phyloP scores from a whole-genome alignment of 2,888 invertebrate genomes.

The Pecten maximus region DNA sequence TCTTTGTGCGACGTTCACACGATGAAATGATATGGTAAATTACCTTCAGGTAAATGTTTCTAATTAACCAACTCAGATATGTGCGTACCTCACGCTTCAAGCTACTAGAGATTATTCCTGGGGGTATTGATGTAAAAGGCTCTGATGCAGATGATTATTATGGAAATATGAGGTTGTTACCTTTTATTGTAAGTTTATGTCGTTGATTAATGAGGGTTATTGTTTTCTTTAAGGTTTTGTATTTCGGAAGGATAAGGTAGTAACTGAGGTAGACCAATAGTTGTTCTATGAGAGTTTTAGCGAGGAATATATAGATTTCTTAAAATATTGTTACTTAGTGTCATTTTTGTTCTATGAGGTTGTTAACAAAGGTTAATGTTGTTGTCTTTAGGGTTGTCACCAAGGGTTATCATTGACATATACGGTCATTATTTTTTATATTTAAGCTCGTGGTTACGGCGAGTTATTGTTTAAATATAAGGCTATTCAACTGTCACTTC shows the following conservation, averaged over 20 bases:
- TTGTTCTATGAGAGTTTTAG: too few relatives aligned
- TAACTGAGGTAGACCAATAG: too few relatives aligned
- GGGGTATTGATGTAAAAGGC: neutral
- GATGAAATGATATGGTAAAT: slow-evolving; percentile 33
- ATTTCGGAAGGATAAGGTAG: too few relatives aligned
- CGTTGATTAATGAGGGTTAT: neutral
- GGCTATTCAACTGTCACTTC: too few relatives aligned
- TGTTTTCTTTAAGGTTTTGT: neutral
- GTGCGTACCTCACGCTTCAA: neutral
- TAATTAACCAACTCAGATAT: slow-evolving; percentile 33
- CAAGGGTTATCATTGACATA: neutral
- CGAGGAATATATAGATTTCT: too few relatives aligned
- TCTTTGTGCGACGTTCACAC: slow-evolving; percentile 15
- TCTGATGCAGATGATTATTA: neutral
- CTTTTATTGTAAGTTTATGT: too few relatives aligned
- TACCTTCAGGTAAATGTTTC: slow-evolving; percentile 24
- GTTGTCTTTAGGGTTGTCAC: neutral
- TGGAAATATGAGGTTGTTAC: neutral
- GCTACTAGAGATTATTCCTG: neutral
- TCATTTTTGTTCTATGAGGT: too few relatives aligned
- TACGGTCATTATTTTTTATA: too few relatives aligned
- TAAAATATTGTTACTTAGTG: too few relatives aligned
- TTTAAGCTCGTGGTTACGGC: too few relatives aligned
- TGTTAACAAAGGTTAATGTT: too few relatives aligned
- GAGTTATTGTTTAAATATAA: neutral